These are phyloP conservation scores for Chamaetylas fuelleborni DNA, from an alignment of 2,113 vertebrate species.

Conservation along the genomic window DNA sequence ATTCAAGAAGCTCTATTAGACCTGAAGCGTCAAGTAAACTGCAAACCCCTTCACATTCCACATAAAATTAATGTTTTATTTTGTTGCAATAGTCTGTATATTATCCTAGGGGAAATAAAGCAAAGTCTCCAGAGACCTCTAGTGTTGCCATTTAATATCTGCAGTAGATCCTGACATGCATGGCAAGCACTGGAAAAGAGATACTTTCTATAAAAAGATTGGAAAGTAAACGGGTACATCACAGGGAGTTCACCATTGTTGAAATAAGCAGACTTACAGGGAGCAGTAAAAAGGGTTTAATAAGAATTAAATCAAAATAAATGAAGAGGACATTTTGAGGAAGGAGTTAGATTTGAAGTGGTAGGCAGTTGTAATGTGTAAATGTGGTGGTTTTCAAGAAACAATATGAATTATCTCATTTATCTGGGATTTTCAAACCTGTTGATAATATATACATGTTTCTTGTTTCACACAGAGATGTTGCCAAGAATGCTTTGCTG, in stretches of 20 bases:
- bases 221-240: neutral
- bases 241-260: neutral
- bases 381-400: neutral
- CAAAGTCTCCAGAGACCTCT: conserved; percentile 53
- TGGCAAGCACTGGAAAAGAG: neutral
- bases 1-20: neutral
- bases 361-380: neutral
- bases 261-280: neutral
- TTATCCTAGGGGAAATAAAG: neutral
- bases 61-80: neutral
- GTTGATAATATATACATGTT: neutral
- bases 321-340: neutral
- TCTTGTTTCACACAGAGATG: conserved; percentile 77
- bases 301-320: neutral
- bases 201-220: neutral
- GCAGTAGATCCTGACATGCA: neutral
- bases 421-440: neutral
- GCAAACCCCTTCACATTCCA: neutral
- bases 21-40: neutral
- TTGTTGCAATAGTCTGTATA: neutral
- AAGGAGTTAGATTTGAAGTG: neutral
- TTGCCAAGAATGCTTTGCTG: conserved; percentile 92
- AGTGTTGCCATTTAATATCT: conserved; percentile 32
- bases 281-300: neutral
- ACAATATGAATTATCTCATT: neutral